Conservation (phyloP, 2,888 invertebrate genomes). For the Trimorus sp. region DNA sequence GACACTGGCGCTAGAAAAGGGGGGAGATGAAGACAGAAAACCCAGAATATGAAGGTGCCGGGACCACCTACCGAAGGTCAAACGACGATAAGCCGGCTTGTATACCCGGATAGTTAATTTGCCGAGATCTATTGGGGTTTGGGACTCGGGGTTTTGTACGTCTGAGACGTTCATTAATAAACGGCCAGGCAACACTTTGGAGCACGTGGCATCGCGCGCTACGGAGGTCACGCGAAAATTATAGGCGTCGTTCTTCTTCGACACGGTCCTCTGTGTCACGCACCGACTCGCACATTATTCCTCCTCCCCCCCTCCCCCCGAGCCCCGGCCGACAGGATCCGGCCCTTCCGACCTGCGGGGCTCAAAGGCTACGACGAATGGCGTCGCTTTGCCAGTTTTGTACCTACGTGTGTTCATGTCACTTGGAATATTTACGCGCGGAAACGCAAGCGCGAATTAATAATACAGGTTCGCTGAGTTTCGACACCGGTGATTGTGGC, state of each 20-base stretch:
- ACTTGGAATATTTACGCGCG: slow-evolving; percentile 39
- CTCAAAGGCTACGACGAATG: slow-evolving; percentile 47
- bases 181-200: slow-evolving; percentile 65
- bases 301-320: slow-evolving; percentile 22
- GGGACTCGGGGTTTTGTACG: slow-evolving; percentile 35
- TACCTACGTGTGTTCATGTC: slow-evolving; percentile 39
- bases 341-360: neutral
- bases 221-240: slow-evolving; percentile 55
- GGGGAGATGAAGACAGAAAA: slow-evolving; percentile 3
- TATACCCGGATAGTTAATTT: slow-evolving; percentile 49
- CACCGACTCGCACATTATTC: slow-evolving; percentile 42
- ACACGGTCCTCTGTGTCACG: slow-evolving; percentile 47
- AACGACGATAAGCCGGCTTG: slow-evolving; percentile 32
- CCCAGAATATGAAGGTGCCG: slow-evolving; percentile 34
- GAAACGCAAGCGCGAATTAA: slow-evolving; percentile 43
- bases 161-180: slow-evolving; percentile 71
- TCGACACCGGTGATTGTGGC: neutral
- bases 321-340: neutral
- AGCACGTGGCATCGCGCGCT: slow-evolving; percentile 57
- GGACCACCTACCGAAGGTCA: slow-evolving; percentile 62
- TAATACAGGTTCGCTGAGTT: slow-evolving; percentile 30
- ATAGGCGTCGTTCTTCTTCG: slow-evolving; percentile 52
- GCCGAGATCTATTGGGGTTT: slow-evolving; percentile 47
- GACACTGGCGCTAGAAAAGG: neutral
- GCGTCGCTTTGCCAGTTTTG: slow-evolving; percentile 41